Conservation (phyloP, 2,888 invertebrate genomes). For the Tridacna crocea region DNA sequence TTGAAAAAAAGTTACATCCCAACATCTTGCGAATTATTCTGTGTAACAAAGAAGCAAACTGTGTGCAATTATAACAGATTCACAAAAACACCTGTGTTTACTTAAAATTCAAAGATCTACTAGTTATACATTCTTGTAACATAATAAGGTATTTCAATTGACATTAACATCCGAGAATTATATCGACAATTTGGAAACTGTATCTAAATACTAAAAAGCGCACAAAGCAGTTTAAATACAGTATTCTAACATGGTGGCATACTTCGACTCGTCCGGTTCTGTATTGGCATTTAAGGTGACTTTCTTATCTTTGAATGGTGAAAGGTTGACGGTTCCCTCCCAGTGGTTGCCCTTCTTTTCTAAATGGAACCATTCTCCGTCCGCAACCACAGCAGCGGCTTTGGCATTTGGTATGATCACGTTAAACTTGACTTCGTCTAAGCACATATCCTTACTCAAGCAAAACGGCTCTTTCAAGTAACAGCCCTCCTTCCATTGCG, state of each 20-base stretch:
- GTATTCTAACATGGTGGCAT: conserved; percentile 83
- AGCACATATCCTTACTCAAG: conserved; percentile 70
- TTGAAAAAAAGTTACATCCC: too few relatives aligned
- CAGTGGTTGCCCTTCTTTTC: conserved; percentile 79
- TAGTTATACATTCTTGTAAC: too few relatives aligned
- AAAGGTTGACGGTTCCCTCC: conserved; percentile 78
- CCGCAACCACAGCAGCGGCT: conserved; percentile 81
- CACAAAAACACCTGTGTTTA: too few relatives aligned
- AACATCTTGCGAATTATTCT: too few relatives aligned
- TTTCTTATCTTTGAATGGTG: conserved; percentile 77
- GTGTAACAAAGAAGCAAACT: too few relatives aligned
- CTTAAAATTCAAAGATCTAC: too few relatives aligned
- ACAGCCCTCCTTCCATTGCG: conserved; percentile 84
- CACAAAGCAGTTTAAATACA: neutral
- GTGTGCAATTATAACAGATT: too few relatives aligned
- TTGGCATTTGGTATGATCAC: conserved; percentile 81
- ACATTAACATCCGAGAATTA: too few relatives aligned
- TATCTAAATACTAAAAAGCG: too few relatives aligned
- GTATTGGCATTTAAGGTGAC: conserved; percentile 82
- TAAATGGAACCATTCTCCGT: conserved; percentile 82
- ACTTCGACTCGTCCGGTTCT: conserved; percentile 79
- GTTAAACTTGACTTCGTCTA: conserved; percentile 72
- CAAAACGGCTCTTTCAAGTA: conserved; percentile 78
- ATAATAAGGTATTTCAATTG: too few relatives aligned
- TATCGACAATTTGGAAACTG: too few relatives aligned